Evolutionary conservation across 1,140 invertebrate species (phyloP).

Genomic region (Oreohelix idahoensis): DNA sequence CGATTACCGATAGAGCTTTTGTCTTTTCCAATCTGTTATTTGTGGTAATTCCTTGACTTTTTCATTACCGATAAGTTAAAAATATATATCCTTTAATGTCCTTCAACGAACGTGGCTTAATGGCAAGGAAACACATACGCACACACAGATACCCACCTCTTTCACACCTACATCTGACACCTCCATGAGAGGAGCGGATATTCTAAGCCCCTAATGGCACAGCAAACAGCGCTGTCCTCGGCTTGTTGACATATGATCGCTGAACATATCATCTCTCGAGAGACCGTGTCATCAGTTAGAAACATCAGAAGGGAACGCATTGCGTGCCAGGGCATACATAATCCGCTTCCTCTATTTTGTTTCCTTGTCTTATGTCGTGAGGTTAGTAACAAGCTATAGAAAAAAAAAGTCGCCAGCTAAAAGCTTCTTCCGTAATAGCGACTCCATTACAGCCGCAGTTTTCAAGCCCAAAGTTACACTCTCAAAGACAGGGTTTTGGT

Average conservation of each 20-base stretch:
- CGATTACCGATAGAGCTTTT: no score
- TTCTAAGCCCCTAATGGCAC: not conserved
- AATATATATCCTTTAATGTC: no score
- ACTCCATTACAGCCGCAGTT: not conserved
- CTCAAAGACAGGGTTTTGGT: not conserved
- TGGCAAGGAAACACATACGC: not conserved
- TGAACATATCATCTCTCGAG: not conserved
- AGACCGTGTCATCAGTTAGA: not conserved
- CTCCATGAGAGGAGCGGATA: not conserved
- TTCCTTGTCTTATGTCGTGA: conserved; percentile 3
- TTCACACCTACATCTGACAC: not conserved
- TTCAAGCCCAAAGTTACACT: not conserved
- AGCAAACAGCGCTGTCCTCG: not conserved
- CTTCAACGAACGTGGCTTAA: no score
- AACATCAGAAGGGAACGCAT: not conserved
- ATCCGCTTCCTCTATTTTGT: not conserved
- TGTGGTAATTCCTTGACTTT: no score
- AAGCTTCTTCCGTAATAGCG: not conserved
- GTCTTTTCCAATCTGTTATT: no score
- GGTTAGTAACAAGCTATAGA: not conserved
- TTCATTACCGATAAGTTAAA: no score
- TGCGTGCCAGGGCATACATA: not conserved
- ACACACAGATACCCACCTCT: not conserved
- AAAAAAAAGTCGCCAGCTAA: not conserved
- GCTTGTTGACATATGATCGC: not conserved